Evolutionary conservation across 92 coral and sea anemone species (phyloP).

Genomic region (Parazoanthus swiftii): DNA sequence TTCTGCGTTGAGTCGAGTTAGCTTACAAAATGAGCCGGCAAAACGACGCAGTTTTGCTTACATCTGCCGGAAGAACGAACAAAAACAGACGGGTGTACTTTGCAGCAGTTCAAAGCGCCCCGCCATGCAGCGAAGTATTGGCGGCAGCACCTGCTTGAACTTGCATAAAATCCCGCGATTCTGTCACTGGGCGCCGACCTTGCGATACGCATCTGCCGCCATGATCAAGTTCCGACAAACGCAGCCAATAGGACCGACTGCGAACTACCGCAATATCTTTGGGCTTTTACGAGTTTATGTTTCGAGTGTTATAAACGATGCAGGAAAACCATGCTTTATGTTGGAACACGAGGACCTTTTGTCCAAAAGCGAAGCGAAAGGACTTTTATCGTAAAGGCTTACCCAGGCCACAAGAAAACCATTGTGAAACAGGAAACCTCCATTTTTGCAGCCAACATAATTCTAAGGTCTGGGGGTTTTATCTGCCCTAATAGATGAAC

Average conservation of each 20-base stretch:
- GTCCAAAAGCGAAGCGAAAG: background rate
- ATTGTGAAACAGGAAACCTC: background rate
- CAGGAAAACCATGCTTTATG: too few relatives aligned
- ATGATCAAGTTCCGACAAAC: background rate
- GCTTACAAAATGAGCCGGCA: background rate
- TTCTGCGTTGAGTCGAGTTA: constrained; percentile 5
- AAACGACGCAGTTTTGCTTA: background rate
- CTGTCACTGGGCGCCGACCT: background rate
- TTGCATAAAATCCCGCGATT: background rate
- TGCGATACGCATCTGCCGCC: constrained; percentile 18
- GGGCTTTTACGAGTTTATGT: too few relatives aligned
- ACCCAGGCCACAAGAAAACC: background rate
- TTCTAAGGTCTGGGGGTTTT: background rate
- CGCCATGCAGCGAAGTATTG: constrained; percentile 10
- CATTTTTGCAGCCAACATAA: background rate
- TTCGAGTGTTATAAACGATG: too few relatives aligned
- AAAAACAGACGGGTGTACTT: constrained; percentile 15
- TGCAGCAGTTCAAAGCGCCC: constrained; percentile 43
- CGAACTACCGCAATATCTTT: too few relatives aligned
- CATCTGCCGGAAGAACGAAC: constrained; percentile 2
- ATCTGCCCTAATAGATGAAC: background rate
- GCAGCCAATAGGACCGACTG: background rate
- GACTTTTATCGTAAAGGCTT: background rate
- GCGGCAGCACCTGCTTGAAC: constrained; percentile 27
- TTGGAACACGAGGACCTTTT: too few relatives aligned